Conservation (phyloP, 2,113 vertebrate genomes). For the Mus spicilegus region DNA sequence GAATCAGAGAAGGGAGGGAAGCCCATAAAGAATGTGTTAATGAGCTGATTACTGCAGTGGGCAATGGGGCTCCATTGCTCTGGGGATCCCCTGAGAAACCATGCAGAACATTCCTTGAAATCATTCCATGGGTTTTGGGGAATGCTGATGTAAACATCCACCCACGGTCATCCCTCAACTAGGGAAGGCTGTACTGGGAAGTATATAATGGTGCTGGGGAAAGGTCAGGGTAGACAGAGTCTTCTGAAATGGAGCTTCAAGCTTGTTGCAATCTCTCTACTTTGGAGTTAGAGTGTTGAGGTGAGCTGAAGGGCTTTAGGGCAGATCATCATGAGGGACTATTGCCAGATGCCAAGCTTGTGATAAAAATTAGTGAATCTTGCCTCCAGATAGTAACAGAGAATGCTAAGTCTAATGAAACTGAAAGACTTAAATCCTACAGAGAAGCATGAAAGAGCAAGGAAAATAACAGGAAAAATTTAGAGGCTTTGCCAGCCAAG, state of each 20-base stretch:
- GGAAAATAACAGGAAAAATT: not conserved
- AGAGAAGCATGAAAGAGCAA: not conserved
- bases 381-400: not conserved
- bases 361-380: not conserved
- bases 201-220: not conserved
- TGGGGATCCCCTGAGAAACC: not conserved
- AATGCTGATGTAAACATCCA: not conserved
- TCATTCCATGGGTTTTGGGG: not conserved
- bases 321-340: not conserved
- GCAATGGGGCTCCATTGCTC: not conserved
- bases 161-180: no score
- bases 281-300: not conserved
- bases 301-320: not conserved
- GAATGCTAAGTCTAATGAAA: not conserved
- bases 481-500: not conserved
- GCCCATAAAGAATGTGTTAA: not conserved
- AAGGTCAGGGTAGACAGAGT: not conserved
- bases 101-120: not conserved
- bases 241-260: not conserved
- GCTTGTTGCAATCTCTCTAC: not conserved
- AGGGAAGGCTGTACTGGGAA: fast-evolving
- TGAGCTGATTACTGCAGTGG: not conserved
- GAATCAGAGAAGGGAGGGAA: not conserved
- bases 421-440: not conserved
- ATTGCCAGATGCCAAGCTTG: not conserved